Percentiles rank a stretch among this genome's conserved stretches.
Evolutionary conservation across 2,797 vertebrate species (phyloP).

Genomic region (Rachycentron canadum): DNA sequence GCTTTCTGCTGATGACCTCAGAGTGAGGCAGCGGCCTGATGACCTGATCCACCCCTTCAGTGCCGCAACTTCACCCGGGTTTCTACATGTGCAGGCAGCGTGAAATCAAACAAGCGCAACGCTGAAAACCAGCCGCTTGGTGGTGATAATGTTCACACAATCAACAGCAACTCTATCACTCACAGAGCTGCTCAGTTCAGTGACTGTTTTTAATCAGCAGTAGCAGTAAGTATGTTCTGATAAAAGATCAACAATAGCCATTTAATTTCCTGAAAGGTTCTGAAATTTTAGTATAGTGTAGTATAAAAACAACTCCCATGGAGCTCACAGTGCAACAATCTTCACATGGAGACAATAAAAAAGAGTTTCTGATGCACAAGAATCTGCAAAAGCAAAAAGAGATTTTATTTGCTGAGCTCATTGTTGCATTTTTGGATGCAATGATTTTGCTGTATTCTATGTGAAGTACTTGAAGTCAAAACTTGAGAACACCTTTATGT

Average conservation of each 20-base stretch:
- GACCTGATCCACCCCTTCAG: constrained; percentile 55
- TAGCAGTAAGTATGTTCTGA: too few relatives aligned
- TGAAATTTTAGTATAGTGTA: too few relatives aligned
- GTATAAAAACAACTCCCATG: neutral
- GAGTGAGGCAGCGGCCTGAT: constrained; percentile 18
- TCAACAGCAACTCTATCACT: neutral
- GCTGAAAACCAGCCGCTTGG: neutral
- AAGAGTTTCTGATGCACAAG: too few relatives aligned
- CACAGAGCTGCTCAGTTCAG: neutral
- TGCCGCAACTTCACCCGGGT: neutral
- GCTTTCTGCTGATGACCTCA: constrained; percentile 39
- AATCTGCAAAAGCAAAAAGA: too few relatives aligned
- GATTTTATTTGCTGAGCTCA: too few relatives aligned
- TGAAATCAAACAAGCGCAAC: constrained; percentile 1
- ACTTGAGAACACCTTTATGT: too few relatives aligned
- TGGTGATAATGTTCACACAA: constrained; percentile 1
- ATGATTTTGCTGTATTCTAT: neutral
- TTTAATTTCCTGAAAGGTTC: too few relatives aligned
- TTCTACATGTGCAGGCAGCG: neutral
- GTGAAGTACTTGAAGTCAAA: neutral
- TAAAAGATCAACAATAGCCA: neutral
- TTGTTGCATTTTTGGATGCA: neutral
- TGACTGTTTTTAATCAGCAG: neutral
- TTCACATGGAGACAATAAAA: neutral
- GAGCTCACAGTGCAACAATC: neutral